Conservation (phyloP, 2,888 invertebrate species). For the Phortica magna region DNA sequence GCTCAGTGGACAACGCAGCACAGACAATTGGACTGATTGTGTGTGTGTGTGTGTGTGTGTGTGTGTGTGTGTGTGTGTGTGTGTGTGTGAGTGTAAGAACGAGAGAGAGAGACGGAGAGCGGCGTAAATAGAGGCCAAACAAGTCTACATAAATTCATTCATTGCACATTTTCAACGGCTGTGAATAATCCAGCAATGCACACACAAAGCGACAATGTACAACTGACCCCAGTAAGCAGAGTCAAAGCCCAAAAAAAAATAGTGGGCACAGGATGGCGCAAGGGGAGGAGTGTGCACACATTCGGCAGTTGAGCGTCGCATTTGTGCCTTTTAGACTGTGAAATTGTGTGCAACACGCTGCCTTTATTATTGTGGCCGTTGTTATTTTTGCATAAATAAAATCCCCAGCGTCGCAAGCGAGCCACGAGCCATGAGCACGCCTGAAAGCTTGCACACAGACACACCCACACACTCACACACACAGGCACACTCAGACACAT, state of each 20-base stretch:
- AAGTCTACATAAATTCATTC: conserved; percentile 65
- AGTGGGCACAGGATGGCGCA: conserved; percentile 32
- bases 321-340: conserved; percentile 57
- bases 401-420: conserved; percentile 33
- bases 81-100: conserved; percentile 10
- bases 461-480: neutral
- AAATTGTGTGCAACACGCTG: conserved; percentile 23
- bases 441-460: no score
- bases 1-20: conserved; percentile 40
- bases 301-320: conserved; percentile 29
- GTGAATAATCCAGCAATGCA: conserved; percentile 71
- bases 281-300: conserved; percentile 38
- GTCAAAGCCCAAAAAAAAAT: conserved; percentile 26
- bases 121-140: conserved; percentile 3
- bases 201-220: conserved; percentile 47
- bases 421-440: neutral
- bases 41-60: neutral
- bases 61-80: neutral
- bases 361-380: conserved; percentile 41
- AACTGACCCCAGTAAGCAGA: neutral
- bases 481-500: neutral
- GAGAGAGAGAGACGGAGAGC: conserved; percentile 12
- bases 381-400: conserved; percentile 72
- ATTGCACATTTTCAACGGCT: conserved; percentile 71
- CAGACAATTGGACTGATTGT: conserved; percentile 2